Evolutionary conservation across 2,888 invertebrate genomes (phyloP), one percentile per base, ranked within the genome.

Genomic region (Aricia artaxerxes): DNA sequence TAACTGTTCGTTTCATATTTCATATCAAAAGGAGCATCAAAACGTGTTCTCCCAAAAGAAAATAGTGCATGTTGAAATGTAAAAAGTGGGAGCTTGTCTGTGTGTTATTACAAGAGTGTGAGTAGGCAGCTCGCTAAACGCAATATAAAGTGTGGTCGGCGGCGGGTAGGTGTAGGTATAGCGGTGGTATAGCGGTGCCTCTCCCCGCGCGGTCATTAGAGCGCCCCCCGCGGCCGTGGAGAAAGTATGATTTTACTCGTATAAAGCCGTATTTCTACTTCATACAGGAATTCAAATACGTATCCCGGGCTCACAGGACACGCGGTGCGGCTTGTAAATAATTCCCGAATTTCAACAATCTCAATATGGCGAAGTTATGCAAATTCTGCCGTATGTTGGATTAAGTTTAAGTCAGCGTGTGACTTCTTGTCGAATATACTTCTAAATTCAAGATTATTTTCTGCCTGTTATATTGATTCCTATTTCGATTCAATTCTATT

Each of bases 231-330:
- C 90, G 88, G 90, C 86, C 88, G 90, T 83, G 89, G 94, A 93
- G 94, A 94, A 94, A 94, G 94, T 94, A 94, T 93, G 94, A 94
- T 94, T 94, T 94, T 94, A 92, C 93, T 94, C 94, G 93, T 92
- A 94, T 94, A 94, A 94, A 94, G 93, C 93, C 92, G 94, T 93
- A 94, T 94, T 94, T 93, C 94, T 93, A 94, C 94, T 94, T 91
- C 93, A 94, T 93, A 94, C 92, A 93, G 94, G 93, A 93, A 94
- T 94, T 93, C 92, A 92, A 94, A 92, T 92, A 91, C 90, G 92
- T 91, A 89, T 92, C 90, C 88, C 90, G 90, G 90, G 89, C 88
- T 89, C 89, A 88, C 89, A 92, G 92, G 93, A 93, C 92, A 92
- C 91, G 92, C 91, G 92, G 88, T 85, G 87, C 86, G 85, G 89